Percentiles rank a stretch among this genome's conserved stretches.
Evolutionary conservation across 2,888 invertebrate species (phyloP).

Genomic region (Myopa tessellatipennis): DNA sequence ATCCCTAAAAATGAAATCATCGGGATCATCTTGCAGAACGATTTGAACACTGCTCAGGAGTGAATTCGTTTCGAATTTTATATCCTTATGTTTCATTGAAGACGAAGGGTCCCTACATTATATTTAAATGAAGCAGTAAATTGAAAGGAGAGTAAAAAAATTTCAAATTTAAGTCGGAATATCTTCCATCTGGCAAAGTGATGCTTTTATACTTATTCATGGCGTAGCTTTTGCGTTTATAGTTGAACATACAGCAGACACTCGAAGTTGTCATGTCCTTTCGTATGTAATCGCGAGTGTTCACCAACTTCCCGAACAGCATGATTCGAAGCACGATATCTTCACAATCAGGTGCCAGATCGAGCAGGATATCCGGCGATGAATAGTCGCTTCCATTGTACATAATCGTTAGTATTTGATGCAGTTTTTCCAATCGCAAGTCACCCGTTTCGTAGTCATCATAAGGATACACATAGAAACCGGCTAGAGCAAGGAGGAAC

Average conservation of each 20-base stretch:
- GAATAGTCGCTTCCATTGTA: slow-evolving; percentile 59
- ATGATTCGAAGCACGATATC: slow-evolving; percentile 58
- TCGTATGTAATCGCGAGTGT: slow-evolving; percentile 56
- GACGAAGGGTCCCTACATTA: neutral
- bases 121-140: too few relatives aligned
- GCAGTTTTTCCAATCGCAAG: slow-evolving; percentile 53
- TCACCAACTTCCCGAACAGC: slow-evolving; percentile 53
- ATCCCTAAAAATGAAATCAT: slow-evolving; percentile 54
- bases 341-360: slow-evolving; percentile 59
- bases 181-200: too few relatives aligned
- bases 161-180: too few relatives aligned
- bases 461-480: slow-evolving; percentile 56
- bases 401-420: slow-evolving; percentile 57
- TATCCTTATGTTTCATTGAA: slow-evolving; percentile 18
- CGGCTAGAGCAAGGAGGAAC: slow-evolving; percentile 55
- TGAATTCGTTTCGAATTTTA: slow-evolving; percentile 58
- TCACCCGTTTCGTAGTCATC: slow-evolving; percentile 49
- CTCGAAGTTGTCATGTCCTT: slow-evolving; percentile 59
- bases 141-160: too few relatives aligned
- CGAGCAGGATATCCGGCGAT: slow-evolving; percentile 55
- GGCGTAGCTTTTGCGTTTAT: slow-evolving; percentile 54
- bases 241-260: slow-evolving; percentile 65
- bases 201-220: slow-evolving; percentile 43
- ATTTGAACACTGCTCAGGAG: slow-evolving; percentile 60
- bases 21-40: slow-evolving; percentile 56